Evolutionary conservation across 1,140 invertebrate species (phyloP).

Genomic region (Geopemphigus sp.): DNA sequence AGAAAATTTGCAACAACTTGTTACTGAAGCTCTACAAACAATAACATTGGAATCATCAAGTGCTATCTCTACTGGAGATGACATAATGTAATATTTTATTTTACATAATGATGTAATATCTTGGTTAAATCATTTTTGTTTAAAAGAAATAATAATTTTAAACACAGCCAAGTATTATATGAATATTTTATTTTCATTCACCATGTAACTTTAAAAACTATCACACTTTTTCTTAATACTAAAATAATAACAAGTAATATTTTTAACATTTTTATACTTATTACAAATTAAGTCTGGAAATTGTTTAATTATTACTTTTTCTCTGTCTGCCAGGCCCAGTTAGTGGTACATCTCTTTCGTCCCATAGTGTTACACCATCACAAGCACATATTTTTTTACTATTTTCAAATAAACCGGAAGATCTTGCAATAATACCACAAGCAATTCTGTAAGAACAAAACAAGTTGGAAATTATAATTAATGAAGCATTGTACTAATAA

Average conservation of each 20-base stretch:
- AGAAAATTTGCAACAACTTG: conserved; percentile 38
- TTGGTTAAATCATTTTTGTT: not conserved
- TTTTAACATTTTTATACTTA: not conserved
- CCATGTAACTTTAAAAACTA: not conserved
- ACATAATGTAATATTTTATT: not conserved
- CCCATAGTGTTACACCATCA: conserved; percentile 77
- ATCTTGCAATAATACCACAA: conserved; percentile 78
- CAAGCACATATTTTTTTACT: conserved; percentile 78
- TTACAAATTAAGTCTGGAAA: not conserved
- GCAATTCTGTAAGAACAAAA: conserved; percentile 59
- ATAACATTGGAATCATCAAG: not conserved
- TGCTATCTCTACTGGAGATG: not conserved
- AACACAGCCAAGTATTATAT: not conserved
- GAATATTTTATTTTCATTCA: conserved; percentile 16
- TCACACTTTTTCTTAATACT: not conserved
- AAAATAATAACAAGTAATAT: conserved; percentile 22
- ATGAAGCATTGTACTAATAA: too few relatives aligned
- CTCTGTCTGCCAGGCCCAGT: conserved; percentile 46
- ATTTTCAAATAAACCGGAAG: conserved; percentile 78
- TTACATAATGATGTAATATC: not conserved
- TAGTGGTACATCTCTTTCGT: conserved; percentile 62
- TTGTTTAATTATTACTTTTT: conserved; percentile 11
- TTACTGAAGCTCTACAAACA: conserved; percentile 23
- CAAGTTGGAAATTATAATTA: too few relatives aligned
- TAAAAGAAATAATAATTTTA: not conserved